Percentiles rank a stretch among this genome's conserved stretches.
Evolutionary conservation across 2,797 vertebrate genomes (phyloP).

Genomic region (Poecilia velifera): DNA sequence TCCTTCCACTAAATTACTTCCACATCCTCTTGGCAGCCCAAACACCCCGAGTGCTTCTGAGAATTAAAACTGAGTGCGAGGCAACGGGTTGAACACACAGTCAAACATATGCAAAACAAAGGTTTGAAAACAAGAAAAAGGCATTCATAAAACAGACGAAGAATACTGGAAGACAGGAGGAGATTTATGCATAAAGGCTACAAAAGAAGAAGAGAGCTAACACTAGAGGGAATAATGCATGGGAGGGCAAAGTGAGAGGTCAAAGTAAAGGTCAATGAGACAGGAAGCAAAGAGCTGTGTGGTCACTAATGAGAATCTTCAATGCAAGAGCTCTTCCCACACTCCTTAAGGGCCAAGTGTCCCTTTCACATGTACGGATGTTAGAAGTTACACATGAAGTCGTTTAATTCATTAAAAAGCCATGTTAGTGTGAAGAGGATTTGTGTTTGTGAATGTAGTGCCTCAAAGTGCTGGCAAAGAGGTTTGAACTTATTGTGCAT

Average conservation of each 20-base stretch:
- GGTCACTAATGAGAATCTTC: constrained; percentile 42
- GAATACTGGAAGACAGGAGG: not conserved
- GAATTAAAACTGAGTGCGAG: constrained; percentile 30
- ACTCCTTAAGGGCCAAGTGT: constrained; percentile 7
- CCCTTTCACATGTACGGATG: constrained; percentile 1
- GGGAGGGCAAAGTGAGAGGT: constrained; percentile 39
- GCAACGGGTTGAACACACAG: constrained; percentile 10
- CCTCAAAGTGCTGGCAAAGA: constrained; percentile 9
- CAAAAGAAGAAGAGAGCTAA: not conserved
- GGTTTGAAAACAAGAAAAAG: constrained; percentile 5
- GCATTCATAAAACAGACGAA: constrained; percentile 17
- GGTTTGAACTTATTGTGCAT: constrained; percentile 16
- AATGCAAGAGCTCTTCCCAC: constrained; percentile 33
- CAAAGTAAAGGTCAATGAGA: constrained; percentile 44
- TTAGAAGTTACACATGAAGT: constrained; percentile 6
- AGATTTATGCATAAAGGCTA: constrained; percentile 12
- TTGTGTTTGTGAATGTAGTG: constrained; percentile 4
- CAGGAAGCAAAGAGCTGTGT: constrained; percentile 46
- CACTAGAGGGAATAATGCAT: constrained; percentile 29
- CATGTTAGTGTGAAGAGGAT: constrained; percentile 9
- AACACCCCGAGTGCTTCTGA: constrained; percentile 56
- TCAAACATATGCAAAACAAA: constrained; percentile 19
- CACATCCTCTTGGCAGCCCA: constrained; percentile 58
- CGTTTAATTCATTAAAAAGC: constrained; percentile 2
- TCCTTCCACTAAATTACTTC: constrained; percentile 72